Base-by-base conservation (phyloP, 2,113 vertebrate species). In the Scophthalmus maximus region DNA sequence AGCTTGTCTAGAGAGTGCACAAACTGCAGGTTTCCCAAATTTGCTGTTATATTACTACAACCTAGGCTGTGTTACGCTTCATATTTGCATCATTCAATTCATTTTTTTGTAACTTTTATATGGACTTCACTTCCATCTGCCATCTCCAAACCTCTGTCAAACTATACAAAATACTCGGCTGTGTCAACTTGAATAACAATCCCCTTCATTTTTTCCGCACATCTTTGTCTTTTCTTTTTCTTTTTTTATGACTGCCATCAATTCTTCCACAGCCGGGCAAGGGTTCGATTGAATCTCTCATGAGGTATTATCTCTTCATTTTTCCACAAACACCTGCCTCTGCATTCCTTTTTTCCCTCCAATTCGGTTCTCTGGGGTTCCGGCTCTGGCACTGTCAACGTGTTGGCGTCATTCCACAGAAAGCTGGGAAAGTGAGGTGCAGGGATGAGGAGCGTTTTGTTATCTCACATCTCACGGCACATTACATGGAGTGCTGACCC, bases 281-380 rank as follows among this genome's bases (percentile, higher is more conserved):
- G 63, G 50, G 77, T 30, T 20, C 79, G 56, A 78, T 55, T 69
- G 68, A 80, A 80, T 81, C 68, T 88, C 81, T 80, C 82, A 72
- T 25, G 52, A 64, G 62, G 76, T 47, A 79, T 87, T 82, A 74
- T 76, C 74, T 83, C 68, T 86, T 84, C 62, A 75, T 84, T 79
- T 83, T 81, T 71, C n/a, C 76, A 73, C 71, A 79, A 83, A 84
- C 84, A 89, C 88, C 78, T 90, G 87, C 79, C 73, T 76, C 70
- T 79, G 36, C 63, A 85, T 85, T 89, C 75, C 79, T 76, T 26
- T 47, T 71, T 74, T 69, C 73, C 63, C 69, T 85, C 72, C 82
- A 82, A 44, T 67, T 77, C 68, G 78, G 27, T 36, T 79, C 74
- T 81, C 65, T 57, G 67, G 82, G 73, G 81, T 49, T 80, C 59